Evolutionary conservation across 2,113 vertebrate genomes (phyloP).

Genomic region (Psilopsiagon aurifrons): DNA sequence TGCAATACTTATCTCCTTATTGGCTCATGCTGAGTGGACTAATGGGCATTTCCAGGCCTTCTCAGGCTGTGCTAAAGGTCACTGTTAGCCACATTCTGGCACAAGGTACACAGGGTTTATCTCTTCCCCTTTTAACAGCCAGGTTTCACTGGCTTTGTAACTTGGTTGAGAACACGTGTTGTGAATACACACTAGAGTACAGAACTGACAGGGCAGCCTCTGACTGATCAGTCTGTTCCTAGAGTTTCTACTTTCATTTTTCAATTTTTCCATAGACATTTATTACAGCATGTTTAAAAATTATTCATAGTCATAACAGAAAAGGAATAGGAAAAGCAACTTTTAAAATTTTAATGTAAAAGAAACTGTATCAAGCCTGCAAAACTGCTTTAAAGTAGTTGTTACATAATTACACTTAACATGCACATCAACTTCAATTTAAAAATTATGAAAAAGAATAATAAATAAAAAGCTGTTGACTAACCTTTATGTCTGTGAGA

Average conservation of each 20-base stretch:
- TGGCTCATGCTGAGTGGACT: not conserved
- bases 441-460: not conserved
- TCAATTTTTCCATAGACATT: not conserved
- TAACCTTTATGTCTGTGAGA: constrained; percentile 90
- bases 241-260: not conserved
- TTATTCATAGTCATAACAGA: not conserved
- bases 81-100: not conserved
- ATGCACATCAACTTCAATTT: not conserved
- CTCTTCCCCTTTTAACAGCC: not conserved
- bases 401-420: not conserved
- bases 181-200: not conserved
- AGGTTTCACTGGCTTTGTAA: not conserved
- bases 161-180: not conserved
- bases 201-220: not conserved
- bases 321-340: not conserved
- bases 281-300: not conserved
- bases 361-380: not conserved
- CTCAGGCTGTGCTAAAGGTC: not conserved
- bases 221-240: not conserved
- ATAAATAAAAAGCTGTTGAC: not conserved
- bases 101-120: not conserved
- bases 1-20: not conserved
- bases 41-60: not conserved
- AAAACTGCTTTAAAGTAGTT: not conserved
- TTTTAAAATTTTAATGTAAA: not conserved